Conservation (phyloP, 2,888 invertebrate species). For the Blastobasis adustella region DNA sequence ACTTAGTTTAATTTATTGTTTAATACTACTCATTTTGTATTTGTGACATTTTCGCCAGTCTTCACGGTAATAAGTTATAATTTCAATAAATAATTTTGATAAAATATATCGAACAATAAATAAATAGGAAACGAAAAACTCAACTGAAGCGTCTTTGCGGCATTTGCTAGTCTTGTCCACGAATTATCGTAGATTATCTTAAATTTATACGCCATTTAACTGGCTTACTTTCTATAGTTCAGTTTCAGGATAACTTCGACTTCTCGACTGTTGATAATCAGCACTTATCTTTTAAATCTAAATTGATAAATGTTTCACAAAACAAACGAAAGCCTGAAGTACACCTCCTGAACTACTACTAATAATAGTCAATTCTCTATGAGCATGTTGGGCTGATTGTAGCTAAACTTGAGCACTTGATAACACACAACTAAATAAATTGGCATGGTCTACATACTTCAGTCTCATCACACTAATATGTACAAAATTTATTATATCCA, state of each 20-base stretch:
- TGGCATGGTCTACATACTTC: constrained; percentile 64
- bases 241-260: neutral
- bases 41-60: constrained; percentile 33
- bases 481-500: constrained; percentile 61
- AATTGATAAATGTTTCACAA: neutral
- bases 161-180: neutral
- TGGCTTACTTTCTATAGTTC: neutral
- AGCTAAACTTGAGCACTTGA: constrained; percentile 47
- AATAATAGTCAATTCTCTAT: too few species aligned
- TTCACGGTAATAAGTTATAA: constrained; percentile 9
- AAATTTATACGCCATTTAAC: neutral
- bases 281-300: neutral
- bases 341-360: neutral
- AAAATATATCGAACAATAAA: constrained; percentile 17
- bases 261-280: neutral
- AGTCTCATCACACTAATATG: constrained; percentile 73
- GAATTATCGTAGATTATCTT: neutral
- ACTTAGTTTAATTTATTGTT: constrained; percentile 43
- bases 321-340: constrained; percentile 1
- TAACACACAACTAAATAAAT: constrained; percentile 51
- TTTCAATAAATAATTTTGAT: constrained; percentile 6
- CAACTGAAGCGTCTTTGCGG: constrained; percentile 33
- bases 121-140: constrained; percentile 31
- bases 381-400: too few species aligned
- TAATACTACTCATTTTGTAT: constrained; percentile 51